phyloP scores from a whole-genome alignment of 2,888 invertebrate species.

The Nephrotoma flavescens region DNA sequence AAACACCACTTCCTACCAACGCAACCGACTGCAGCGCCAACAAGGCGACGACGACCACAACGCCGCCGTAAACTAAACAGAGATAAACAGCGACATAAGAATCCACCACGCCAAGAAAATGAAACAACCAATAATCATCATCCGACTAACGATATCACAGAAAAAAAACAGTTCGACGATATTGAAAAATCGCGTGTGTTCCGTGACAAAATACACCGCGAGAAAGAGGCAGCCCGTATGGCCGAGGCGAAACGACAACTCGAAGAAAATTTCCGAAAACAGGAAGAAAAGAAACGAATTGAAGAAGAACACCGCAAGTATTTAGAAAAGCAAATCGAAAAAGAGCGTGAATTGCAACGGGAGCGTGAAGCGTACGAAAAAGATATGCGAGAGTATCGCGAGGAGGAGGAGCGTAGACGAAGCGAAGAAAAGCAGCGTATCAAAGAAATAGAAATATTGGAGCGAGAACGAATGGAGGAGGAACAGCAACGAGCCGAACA shows the following conservation, averaged over 20 bases:
- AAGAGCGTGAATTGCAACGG: conserved; percentile 18
- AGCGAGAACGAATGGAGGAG: conserved; percentile 3
- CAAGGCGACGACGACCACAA: background rate
- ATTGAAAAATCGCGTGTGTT: background rate
- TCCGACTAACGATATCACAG: background rate
- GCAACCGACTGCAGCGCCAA: background rate
- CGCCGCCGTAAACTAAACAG: background rate
- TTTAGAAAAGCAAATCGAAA: conserved; percentile 18
- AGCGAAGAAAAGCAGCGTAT: conserved; percentile 15
- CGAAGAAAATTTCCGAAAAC: conserved; percentile 21
- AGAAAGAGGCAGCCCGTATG: conserved; percentile 13
- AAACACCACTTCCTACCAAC: background rate
- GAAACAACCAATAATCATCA: background rate
- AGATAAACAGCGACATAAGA: background rate
- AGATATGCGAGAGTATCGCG: background rate
- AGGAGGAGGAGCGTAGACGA: conserved; percentile 17
- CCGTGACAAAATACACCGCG: conserved; percentile 6
- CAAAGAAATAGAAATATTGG: background rate
- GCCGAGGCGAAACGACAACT: conserved; percentile 20
- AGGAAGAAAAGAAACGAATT: conserved; percentile 19
- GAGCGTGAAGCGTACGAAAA: conserved; percentile 13
- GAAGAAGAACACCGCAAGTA: conserved; percentile 23
- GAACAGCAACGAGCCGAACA: conserved; percentile 17
- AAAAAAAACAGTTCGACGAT: background rate
- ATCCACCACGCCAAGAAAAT: background rate